Evolutionary conservation across 2,888 invertebrate species (phyloP).

Genomic region (Aquatica leii): DNA sequence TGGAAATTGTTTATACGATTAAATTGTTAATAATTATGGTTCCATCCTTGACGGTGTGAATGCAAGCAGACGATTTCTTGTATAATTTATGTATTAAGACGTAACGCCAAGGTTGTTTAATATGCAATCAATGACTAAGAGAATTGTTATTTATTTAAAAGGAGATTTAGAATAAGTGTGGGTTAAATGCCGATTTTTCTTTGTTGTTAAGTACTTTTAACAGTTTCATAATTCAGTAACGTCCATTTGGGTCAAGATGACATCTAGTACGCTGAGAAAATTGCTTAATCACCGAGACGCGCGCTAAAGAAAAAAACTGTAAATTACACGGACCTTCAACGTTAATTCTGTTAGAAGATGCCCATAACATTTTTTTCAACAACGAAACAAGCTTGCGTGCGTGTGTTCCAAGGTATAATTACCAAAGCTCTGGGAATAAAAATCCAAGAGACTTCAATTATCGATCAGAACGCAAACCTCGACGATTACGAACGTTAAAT

Average conservation of each 20-base stretch:
- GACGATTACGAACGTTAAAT: no score
- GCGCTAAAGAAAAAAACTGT: background rate
- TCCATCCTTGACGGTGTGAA: constrained; percentile 8
- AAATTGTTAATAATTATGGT: background rate
- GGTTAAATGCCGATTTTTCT: background rate
- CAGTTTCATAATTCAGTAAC: constrained; percentile 1
- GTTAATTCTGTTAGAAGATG: background rate
- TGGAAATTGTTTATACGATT: constrained; percentile 5
- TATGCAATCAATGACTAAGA: constrained; percentile 2
- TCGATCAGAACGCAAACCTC: no score
- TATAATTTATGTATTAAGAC: background rate
- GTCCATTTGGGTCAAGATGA: background rate
- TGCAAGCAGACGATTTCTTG: constrained; percentile 3
- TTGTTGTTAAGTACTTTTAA: no score
- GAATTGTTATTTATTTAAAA: constrained; percentile 10
- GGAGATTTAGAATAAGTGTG: background rate
- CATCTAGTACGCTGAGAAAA: background rate
- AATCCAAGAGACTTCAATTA: no score
- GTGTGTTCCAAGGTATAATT: background rate
- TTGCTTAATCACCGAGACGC: background rate
- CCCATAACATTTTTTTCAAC: background rate
- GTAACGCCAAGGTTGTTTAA: constrained; percentile 6
- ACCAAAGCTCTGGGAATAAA: background rate
- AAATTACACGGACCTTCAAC: background rate
- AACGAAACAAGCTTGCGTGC: background rate